Percentiles rank a stretch among this genome's conserved stretches.
These are phyloP conservation scores for Pimephales promelas DNA, from an alignment of 2,113 vertebrate genomes.

Conservation along the genomic window DNA sequence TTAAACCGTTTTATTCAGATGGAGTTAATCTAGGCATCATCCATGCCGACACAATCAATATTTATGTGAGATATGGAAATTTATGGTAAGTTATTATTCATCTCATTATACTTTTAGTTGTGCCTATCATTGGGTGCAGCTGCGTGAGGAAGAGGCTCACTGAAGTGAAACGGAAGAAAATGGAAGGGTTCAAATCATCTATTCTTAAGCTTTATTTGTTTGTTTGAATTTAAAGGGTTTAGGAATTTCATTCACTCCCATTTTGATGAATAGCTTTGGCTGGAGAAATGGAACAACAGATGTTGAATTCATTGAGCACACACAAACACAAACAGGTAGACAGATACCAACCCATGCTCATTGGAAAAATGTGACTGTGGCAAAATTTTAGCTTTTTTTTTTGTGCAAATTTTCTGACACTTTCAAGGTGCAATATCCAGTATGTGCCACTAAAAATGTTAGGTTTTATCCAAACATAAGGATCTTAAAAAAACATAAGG, in stretches of 20 bases:
- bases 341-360: background rate
- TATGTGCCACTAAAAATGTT: background rate
- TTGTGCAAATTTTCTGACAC: background rate
- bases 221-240: constrained; percentile 41
- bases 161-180: constrained; percentile 23
- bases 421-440: background rate
- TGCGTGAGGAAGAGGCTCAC: constrained; percentile 5
- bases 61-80: constrained; percentile 26
- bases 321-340: background rate
- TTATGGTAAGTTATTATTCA: constrained; percentile 40
- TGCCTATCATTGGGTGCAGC: constrained; percentile 1
- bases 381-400: background rate
- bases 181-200: constrained; percentile 31
- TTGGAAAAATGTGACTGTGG: background rate
- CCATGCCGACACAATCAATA: constrained; percentile 23
- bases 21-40: constrained; percentile 14
- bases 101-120: background rate
- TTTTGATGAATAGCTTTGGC: constrained; percentile 49
- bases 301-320: constrained; percentile 29
- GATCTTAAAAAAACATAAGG: too few species aligned
- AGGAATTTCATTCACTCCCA: constrained; percentile 37
- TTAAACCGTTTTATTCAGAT: background rate
- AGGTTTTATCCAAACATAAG: background rate
- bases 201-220: constrained; percentile 42
- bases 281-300: constrained; percentile 51